Evolutionary conservation across 1,140 invertebrate species (phyloP).

Genomic region (Psilanteris sp.): DNA sequence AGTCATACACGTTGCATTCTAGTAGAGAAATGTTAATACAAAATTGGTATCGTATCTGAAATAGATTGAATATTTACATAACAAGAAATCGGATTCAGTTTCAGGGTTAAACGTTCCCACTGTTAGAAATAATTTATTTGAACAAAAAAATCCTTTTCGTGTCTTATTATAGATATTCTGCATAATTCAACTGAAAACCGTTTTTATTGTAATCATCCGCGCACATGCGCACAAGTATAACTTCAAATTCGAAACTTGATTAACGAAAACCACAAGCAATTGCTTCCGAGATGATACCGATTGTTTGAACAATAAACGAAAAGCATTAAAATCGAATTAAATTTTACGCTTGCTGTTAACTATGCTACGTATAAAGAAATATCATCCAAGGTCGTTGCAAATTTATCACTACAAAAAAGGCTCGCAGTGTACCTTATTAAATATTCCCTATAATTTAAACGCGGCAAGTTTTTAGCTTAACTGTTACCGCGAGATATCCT

Average conservation of each 20-base stretch:
- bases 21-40: constrained; percentile 30
- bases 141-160: background rate
- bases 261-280: no score
- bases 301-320: no score
- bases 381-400: constrained; percentile 19
- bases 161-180: constrained; percentile 15
- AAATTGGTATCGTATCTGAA: constrained; percentile 26
- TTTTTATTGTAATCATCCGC: no score
- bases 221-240: no score
- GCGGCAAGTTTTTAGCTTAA: constrained; percentile 17
- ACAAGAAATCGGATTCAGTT: constrained; percentile 17
- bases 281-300: no score
- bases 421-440: constrained; percentile 21
- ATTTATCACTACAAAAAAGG: constrained; percentile 18
- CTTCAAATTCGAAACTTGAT: no score
- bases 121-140: constrained; percentile 5
- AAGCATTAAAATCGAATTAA: no score
- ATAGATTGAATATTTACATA: constrained; percentile 48
- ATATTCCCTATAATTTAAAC: constrained; percentile 35
- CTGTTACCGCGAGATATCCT: constrained; percentile 13
- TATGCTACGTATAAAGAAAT: no score
- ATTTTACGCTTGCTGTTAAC: no score
- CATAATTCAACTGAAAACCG: constrained; percentile 1
- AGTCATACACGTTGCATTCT: constrained; percentile 12
- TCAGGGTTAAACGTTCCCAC: constrained; percentile 17